phyloP scores from a whole-genome alignment of 2,113 vertebrate species.

The Oenanthe oenanthe region DNA sequence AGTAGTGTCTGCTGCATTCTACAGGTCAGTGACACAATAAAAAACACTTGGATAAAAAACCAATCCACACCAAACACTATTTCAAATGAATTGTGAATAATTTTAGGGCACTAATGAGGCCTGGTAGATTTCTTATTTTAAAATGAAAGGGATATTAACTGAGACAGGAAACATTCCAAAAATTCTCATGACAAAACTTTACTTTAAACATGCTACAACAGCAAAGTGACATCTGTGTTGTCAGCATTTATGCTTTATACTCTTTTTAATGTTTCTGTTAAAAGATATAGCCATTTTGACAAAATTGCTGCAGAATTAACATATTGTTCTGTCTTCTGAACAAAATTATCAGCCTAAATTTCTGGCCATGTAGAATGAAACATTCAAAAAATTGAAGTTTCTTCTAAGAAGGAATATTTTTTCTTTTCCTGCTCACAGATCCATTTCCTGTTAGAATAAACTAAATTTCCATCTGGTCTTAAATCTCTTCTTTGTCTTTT shows the following conservation, averaged over 20 bases:
- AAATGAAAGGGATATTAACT: neutral
- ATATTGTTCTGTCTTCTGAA: neutral
- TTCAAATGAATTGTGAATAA: neutral
- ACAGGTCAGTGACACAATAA: neutral
- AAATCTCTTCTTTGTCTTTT: neutral
- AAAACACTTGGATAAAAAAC: neutral
- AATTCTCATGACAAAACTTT: neutral
- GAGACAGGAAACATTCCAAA: neutral
- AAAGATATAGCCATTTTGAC: neutral
- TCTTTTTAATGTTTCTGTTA: neutral
- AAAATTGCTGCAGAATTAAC: neutral
- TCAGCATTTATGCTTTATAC: neutral
- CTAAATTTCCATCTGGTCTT: neutral
- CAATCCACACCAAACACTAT: neutral
- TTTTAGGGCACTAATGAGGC: neutral
- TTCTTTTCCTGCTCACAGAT: neutral
- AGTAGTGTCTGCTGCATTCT: neutral
- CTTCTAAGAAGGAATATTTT: neutral
- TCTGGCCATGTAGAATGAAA: neutral
- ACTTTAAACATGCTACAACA: neutral
- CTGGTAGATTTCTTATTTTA: neutral
- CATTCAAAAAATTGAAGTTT: neutral
- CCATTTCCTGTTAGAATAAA: neutral
- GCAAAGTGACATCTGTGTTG: neutral
- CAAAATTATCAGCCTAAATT: neutral